phyloP scores from a whole-genome alignment of 2,888 invertebrate genomes.

The Palloptera scutellata region DNA sequence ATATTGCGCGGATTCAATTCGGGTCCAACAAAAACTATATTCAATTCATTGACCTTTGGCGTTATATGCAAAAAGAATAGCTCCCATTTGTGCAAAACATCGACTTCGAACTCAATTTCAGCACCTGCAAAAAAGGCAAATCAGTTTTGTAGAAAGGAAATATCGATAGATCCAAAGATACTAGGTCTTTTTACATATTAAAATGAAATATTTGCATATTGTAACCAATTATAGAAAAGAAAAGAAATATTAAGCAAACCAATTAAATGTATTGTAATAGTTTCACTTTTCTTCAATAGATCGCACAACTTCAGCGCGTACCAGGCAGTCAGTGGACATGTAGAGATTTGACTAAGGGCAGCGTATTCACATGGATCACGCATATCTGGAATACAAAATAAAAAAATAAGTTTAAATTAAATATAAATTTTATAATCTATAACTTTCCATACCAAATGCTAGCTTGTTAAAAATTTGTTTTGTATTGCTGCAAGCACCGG shows the following conservation, averaged over 20 bases:
- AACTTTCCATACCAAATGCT: constrained; percentile 46
- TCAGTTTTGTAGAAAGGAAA: neutral
- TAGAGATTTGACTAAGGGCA: constrained; percentile 71
- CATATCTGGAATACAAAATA: constrained; percentile 43
- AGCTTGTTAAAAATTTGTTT: constrained; percentile 52
- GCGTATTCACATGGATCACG: constrained; percentile 71
- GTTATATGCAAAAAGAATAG: constrained; percentile 73
- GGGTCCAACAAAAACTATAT: constrained; percentile 72
- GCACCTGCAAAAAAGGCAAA: constrained; percentile 66
- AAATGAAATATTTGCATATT: no score
- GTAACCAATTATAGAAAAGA: no score
- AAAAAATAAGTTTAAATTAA: constrained; percentile 1
- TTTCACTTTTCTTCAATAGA: constrained; percentile 45
- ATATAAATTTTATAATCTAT: neutral
- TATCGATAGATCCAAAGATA: neutral
- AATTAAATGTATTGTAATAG: constrained; percentile 58
- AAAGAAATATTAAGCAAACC: constrained; percentile 43
- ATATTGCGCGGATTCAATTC: constrained; percentile 70
- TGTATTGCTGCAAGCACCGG: constrained; percentile 50
- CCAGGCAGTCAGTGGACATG: constrained; percentile 72
- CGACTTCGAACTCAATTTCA: constrained; percentile 77
- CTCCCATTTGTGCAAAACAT: constrained; percentile 76
- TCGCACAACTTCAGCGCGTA: constrained; percentile 66
- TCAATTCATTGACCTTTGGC: constrained; percentile 67
- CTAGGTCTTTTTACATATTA: neutral